Evolutionary conservation across 2,797 vertebrate species (phyloP).

Genomic region (Coendou prehensilis): DNA sequence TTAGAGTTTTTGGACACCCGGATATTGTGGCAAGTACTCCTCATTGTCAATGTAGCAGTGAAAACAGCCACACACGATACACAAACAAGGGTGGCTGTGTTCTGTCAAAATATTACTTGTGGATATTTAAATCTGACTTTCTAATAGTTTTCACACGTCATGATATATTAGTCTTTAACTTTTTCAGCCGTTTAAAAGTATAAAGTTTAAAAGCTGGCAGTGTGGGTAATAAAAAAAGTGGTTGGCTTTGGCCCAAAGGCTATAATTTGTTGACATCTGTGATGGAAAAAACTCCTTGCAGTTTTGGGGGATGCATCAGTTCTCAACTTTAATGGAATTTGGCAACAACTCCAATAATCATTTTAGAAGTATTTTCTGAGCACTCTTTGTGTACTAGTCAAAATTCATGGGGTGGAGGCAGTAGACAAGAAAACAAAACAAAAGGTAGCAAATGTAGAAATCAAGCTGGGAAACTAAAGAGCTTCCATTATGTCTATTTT

Average conservation of each 20-base stretch:
- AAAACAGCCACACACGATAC: neutral
- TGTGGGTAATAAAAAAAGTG: neutral
- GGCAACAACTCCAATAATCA: neutral
- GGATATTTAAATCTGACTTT: neutral
- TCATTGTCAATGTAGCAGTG: neutral
- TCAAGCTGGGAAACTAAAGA: neutral
- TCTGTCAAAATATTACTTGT: neutral
- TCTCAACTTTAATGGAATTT: neutral
- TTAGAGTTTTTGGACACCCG: neutral
- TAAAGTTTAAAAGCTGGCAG: neutral
- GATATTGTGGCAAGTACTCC: neutral
- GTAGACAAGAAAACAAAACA: neutral
- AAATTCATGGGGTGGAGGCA: neutral
- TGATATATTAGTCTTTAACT: neutral
- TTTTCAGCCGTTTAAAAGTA: neutral
- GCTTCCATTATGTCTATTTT: neutral
- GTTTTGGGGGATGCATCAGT: neutral
- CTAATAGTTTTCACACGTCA: neutral
- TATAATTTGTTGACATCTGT: neutral
- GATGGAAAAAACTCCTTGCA: neutral
- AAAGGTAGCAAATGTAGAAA: neutral
- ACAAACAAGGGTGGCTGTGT: neutral
- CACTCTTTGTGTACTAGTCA: neutral
- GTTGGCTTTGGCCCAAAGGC: neutral
- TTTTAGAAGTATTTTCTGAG: neutral